Conservation (phyloP, 2,113 vertebrate genomes). For the Nettapus auritus region DNA sequence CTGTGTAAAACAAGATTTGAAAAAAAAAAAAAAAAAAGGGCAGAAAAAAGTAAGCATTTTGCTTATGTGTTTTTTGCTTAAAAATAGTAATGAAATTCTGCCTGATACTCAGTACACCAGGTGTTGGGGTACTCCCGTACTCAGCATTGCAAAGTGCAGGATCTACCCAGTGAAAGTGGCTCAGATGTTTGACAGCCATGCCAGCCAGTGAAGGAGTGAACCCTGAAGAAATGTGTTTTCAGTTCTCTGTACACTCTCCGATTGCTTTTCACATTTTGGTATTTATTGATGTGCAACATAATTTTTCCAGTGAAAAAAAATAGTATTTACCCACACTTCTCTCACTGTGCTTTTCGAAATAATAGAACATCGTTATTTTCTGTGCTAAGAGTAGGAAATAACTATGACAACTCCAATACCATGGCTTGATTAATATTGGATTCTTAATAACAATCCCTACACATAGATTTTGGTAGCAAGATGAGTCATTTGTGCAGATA, state of each 20-base stretch:
- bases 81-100: background rate
- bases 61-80: background rate
- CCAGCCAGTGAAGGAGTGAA: background rate
- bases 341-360: background rate
- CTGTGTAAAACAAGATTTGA: background rate
- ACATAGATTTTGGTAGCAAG: conserved; percentile 31
- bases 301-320: conserved; percentile 18
- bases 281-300: background rate
- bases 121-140: background rate
- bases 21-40: conserved; percentile 7
- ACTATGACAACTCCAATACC: conserved; percentile 50
- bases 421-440: conserved; percentile 58
- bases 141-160: background rate
- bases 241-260: background rate
- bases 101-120: background rate
- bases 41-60: background rate
- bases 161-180: background rate
- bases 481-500: conserved; percentile 32
- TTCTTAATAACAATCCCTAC: conserved; percentile 53
- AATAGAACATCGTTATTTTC: background rate
- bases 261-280: background rate
- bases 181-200: background rate
- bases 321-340: background rate
- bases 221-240: background rate
- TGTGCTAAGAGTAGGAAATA: conserved; percentile 33